Evolutionary conservation across 1,140 invertebrate species (phyloP), one percentile per base, ranked within the genome.

Genomic region (Solenopsis invicta): DNA sequence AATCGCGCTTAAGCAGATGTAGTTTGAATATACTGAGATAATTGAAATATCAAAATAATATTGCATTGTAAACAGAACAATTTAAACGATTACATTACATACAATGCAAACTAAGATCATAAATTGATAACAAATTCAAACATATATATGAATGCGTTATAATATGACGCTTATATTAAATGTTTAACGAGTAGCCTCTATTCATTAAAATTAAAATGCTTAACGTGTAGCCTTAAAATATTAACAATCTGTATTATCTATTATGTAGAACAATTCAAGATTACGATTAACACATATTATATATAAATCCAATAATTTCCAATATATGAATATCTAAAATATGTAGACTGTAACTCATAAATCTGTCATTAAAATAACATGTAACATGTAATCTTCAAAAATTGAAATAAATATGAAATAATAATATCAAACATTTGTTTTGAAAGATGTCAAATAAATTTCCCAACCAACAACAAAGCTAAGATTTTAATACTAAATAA

Each of bases 321-420:
- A 82, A 67, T 61, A 66, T 64, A 67, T 81, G 67, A 61, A 59
- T 29, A 86, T 77, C 21, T 21, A 81, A 69, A 87, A 72, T 72
- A 72, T 66, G 8, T 71, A 84, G 54, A 67, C 61, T 67, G 52
- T 90, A 85, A 89, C 56, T 61, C 71, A 52, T 80, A 89, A 82
- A 89, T 80, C 24, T 89, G 21, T 75, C 62, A 34, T 76, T 88
- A 84, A 90, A 90, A 85, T 64, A 71, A 61, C 71, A 64, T 74
- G 74, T 87, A 76, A 41, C 24, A 87, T 90, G 90, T 92, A 91
- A 90, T 59, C 56, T 24, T 62, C 66, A 48, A 88, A 91, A 90
- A 87, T 45, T 85, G 76, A 87, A 91, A 92, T 90, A 92, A 91
- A 91, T 82, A 77, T 85, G 59, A 74, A 62, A 72, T 87, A 91